Evolutionary conservation across 2,888 invertebrate species (phyloP).

Genomic region (Xylophagus ater): DNA sequence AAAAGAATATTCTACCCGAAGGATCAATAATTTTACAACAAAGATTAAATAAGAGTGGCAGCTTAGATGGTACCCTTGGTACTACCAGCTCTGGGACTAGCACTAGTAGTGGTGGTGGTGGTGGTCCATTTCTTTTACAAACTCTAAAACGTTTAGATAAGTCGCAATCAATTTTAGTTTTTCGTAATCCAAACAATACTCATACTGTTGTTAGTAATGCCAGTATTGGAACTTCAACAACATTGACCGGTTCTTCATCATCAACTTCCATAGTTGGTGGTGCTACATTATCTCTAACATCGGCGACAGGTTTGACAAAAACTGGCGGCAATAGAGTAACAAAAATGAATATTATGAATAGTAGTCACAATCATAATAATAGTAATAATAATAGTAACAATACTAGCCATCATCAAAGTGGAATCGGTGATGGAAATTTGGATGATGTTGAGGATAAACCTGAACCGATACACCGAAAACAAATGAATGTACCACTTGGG

Average conservation of each 20-base stretch:
- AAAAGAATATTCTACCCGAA: conserved; percentile 19
- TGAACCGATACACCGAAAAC: conserved; percentile 25
- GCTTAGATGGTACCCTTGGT: conserved; percentile 15
- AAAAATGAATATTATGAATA: conserved; percentile 15
- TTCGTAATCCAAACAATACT: conserved; percentile 29
- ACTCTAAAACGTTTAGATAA: conserved; percentile 39
- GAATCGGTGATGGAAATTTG: conserved; percentile 18
- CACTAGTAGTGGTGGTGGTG: conserved; percentile 16
- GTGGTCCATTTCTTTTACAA: conserved; percentile 35
- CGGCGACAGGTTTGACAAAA: conserved; percentile 19
- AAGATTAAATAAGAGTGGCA: conserved; percentile 17
- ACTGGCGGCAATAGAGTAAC: conserved; percentile 18
- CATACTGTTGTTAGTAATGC: conserved; percentile 10
- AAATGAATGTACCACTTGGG: conserved; percentile 38
- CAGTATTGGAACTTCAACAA: conserved; percentile 10
- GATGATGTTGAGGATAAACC: conserved; percentile 29
- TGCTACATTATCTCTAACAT: conserved; percentile 19
- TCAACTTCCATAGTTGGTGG: conserved; percentile 14
- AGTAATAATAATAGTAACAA: conserved; percentile 17
- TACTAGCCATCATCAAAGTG: conserved; percentile 10
- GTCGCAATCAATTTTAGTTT: conserved; percentile 38
- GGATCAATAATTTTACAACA: conserved; percentile 21
- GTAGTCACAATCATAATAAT: conserved; percentile 4
- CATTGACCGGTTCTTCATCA: conserved; percentile 15
- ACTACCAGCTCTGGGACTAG: conserved; percentile 25